Evolutionary conservation across 2,113 vertebrate species (phyloP), one percentile per base, ranked within the genome.

Genomic region (Labeo rohita): DNA sequence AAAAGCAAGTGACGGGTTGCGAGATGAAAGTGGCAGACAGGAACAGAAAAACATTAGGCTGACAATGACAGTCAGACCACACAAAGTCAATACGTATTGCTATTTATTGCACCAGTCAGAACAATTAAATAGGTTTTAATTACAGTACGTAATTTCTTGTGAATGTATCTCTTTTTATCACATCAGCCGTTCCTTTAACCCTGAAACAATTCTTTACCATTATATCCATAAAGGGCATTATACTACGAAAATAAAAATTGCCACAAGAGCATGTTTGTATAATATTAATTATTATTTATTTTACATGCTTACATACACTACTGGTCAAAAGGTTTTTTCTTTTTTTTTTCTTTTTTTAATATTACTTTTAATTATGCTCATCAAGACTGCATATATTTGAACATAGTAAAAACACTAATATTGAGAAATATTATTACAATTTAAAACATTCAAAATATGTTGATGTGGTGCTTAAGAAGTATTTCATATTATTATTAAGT

Each of bases 21-120:
- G 49, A 85, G 70, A 45, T 23, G 23, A 77, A 80, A 50, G 63
- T 36, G 61, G n/a, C 43, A 80, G 21, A 75, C 47, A 75, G 6
- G 39, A 21, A 84, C 45, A 84, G n/a, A 75, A 15, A 81, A 4
- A 23, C n/a, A 6, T 54, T 70, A 70, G 6, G 3, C 28, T 9
- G 16, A 73, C 34, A 61, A 39, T 21, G 36, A 43, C 34, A 12
- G 50, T 61, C 34, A 61, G 15, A 43, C 2, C 52, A 21, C 52
- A 79, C 63, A 82, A 82, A 82, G 28, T 56, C 15, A 34, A 10
- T 16, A 56, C 4, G 50, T 39, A 78, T 36, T 34, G n/a, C 56
- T 80, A 80, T 80, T 65, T 65, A 80, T 65, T 65, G 13, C 79
- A 63, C 6, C 39, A 80, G 43, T 28, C 43, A 80, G 21, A n/a